A percentile compares a stretch with the other conserved stretches of the same genome.
Evolutionary conservation across 2,888 invertebrate genomes (phyloP).

Genomic region (Lithosia quadra): DNA sequence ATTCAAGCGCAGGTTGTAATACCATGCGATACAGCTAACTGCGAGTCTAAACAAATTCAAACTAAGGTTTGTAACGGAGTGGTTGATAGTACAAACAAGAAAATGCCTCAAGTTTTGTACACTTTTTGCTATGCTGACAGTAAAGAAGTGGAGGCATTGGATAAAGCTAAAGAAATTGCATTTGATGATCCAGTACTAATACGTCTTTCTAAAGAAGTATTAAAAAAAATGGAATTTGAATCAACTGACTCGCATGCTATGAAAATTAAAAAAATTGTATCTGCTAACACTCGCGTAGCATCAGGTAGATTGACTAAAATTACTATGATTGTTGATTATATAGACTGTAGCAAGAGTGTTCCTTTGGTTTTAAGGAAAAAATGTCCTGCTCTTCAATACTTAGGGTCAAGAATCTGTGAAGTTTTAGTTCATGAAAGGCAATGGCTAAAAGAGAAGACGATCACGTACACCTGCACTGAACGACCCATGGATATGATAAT

Average conservation of each 20-base stretch:
- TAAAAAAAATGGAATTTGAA: slow-evolving; percentile 70
- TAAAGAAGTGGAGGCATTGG: slow-evolving; percentile 38
- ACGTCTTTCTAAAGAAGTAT: slow-evolving; percentile 57
- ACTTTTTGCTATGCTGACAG: slow-evolving; percentile 80
- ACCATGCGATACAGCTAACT: slow-evolving; percentile 66
- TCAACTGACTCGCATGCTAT: slow-evolving; percentile 59
- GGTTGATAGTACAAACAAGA: slow-evolving; percentile 74
- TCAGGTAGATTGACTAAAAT: slow-evolving; percentile 70
- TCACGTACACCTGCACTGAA: slow-evolving; percentile 66
- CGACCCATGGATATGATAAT: slow-evolving; percentile 63
- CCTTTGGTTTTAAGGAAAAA: slow-evolving; percentile 57
- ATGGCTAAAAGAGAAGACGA: slow-evolving; percentile 64
- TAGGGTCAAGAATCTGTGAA: slow-evolving; percentile 70
- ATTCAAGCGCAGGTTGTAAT: slow-evolving; percentile 67
- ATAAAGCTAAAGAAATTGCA: slow-evolving; percentile 54
- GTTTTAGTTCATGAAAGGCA: slow-evolving; percentile 65
- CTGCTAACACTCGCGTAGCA: slow-evolving; percentile 63
- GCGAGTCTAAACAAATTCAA: slow-evolving; percentile 64
- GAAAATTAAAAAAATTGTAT: slow-evolving; percentile 63
- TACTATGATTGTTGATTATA: slow-evolving; percentile 60
- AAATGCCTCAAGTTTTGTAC: slow-evolving; percentile 78
- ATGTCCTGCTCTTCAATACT: slow-evolving; percentile 60
- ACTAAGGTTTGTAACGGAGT: slow-evolving; percentile 86
- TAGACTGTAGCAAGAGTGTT: slow-evolving; percentile 67
- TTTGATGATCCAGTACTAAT: slow-evolving; percentile 66